A percentile compares a stretch with the other conserved stretches of the same genome.
phyloP scores from a whole-genome alignment of 2,888 invertebrate species.

The Dioctria rufipes region DNA sequence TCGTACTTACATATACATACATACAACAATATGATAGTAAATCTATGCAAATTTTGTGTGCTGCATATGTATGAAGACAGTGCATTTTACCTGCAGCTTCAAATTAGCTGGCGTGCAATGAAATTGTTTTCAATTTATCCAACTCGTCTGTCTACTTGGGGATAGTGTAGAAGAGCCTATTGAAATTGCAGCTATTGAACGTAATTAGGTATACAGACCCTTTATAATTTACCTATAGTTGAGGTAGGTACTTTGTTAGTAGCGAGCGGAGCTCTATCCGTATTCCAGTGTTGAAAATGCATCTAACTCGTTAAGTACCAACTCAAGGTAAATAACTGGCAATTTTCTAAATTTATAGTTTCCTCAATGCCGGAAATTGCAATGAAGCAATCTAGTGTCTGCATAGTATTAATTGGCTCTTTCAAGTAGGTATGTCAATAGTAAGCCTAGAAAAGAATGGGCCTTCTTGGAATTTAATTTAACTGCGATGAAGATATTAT shows the following conservation, averaged over 20 bases:
- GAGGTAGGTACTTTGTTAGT: too few species aligned
- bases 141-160: not conserved
- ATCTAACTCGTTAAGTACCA: not conserved
- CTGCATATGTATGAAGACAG: too few species aligned
- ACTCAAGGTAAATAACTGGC: not conserved
- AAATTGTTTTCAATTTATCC: not conserved
- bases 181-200: not conserved
- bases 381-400: not conserved
- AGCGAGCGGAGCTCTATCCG: too few species aligned
- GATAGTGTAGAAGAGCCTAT: not conserved
- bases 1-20: too few species aligned
- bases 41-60: too few species aligned
- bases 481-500: too few species aligned
- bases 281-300: not conserved
- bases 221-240: too few species aligned
- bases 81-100: too few species aligned
- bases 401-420: not conserved
- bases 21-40: too few species aligned
- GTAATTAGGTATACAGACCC: not conserved
- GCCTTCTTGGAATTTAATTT: too few species aligned
- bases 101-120: conserved; percentile 1
- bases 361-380: not conserved
- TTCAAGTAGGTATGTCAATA: too few species aligned
- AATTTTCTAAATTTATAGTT: not conserved
- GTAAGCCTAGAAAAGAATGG: too few species aligned